phyloP scores from a whole-genome alignment of 2,888 invertebrate genomes.

The Cosmia pyralina region DNA sequence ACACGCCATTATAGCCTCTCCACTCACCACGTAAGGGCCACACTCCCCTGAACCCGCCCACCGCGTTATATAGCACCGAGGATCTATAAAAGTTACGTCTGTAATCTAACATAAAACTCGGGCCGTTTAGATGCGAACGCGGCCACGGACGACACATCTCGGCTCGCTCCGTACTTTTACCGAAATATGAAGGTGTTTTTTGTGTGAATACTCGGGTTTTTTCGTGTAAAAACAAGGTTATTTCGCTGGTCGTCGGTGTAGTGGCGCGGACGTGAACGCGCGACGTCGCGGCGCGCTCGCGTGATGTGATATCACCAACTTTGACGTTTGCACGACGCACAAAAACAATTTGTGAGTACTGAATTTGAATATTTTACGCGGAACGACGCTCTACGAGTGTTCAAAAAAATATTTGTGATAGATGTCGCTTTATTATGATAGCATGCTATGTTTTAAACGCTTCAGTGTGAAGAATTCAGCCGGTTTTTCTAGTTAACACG shows the following conservation, averaged over 20 bases:
- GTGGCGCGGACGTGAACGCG: slow-evolving; percentile 79
- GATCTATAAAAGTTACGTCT: slow-evolving; percentile 91
- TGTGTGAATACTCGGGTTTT: slow-evolving; percentile 85
- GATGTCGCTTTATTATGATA: slow-evolving; percentile 39
- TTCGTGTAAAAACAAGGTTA: slow-evolving; percentile 81
- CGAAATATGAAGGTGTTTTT: slow-evolving; percentile 88
- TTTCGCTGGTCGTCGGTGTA: slow-evolving; percentile 76
- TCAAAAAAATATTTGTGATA: slow-evolving; percentile 57
- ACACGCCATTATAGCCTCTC: slow-evolving; percentile 83
- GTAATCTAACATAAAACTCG: slow-evolving; percentile 91
- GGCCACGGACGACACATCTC: slow-evolving; percentile 90
- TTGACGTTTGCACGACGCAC: slow-evolving; percentile 79
- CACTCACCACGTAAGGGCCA: slow-evolving; percentile 79
- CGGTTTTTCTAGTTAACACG: slow-evolving; percentile 39
- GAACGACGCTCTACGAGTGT: slow-evolving; percentile 59
- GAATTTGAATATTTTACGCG: slow-evolving; percentile 78
- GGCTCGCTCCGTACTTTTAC: slow-evolving; percentile 90
- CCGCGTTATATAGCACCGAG: slow-evolving; percentile 91
- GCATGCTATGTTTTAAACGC: slow-evolving; percentile 40
- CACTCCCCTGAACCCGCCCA: slow-evolving; percentile 84
- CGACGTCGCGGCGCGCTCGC: slow-evolving; percentile 78
- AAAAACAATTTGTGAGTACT: slow-evolving; percentile 83
- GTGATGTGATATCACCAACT: slow-evolving; percentile 76
- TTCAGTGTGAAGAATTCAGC: slow-evolving; percentile 16
- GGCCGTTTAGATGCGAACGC: slow-evolving; percentile 91